Base-by-base conservation (phyloP, 2,797 vertebrate species). In the Pachyuromys duprasi region DNA sequence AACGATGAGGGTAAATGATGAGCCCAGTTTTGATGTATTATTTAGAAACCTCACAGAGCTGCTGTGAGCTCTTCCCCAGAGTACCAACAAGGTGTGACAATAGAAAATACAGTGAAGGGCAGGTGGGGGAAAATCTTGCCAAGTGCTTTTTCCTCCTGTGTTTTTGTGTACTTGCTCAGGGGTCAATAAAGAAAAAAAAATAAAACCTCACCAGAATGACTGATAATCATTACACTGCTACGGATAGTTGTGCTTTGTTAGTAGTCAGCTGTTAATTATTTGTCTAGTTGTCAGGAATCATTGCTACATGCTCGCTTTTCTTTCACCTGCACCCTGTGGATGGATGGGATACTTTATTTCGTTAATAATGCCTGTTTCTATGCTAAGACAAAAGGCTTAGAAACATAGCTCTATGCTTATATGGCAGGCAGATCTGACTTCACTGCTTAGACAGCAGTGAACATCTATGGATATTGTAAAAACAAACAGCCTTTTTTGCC, bases 11-110 rank as follows among this genome's bases (percentile, higher is more conserved):
- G 45, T 82, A 96, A 97, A 96, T 79, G 91, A 97, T 88, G 98
- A 97, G 93, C 31, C 75, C 60, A 69, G 53, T 70, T 98, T 96
- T 98, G 97, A 97, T 98, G 91, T 97, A 98, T 98, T 98, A 98
- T 98, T 98, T 96, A 96, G 79, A 97, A 97, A 45, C 31, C 24
- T 92, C 70, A 2, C 76, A 4, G 72, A 84, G 63, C 89, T 97
- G 89, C 91, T 89, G 70, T 18, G 70, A 93, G 74, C 74, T 95
- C 31, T 75, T 97, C 86, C 95, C 96, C 91, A 36, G 93, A 97
- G 96, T 80, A 72, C 80, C 28, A 36, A 75, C 14, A 87, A 84
- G 53, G 49, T 79, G 31, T 86, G 96, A 90, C 91, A 96, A 36
- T 62, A 49, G 87, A 84, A 81, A 63, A 49, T 65, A 36, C 18